Base-by-base conservation (phyloP, 2,797 vertebrate genomes). In the Xerus rutilus region DNA sequence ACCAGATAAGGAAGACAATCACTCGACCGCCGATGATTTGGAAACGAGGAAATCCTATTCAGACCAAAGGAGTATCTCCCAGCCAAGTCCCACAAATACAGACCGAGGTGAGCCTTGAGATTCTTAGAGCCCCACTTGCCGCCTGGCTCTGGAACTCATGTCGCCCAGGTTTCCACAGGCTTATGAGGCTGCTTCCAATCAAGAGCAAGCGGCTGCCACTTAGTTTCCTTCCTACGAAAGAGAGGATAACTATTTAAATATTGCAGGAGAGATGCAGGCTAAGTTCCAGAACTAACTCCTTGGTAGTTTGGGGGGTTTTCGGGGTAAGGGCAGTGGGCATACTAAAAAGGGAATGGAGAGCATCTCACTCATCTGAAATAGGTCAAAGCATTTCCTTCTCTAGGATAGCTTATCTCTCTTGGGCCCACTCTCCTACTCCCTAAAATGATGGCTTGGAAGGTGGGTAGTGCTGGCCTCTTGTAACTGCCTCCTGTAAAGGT, bases 21-120 rank as follows among this genome's bases (percentile, higher is more conserved):
- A 98, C 72, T 96, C 98, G 76, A 99, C 99, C 15, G 99, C 99
- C 62, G 99, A 99, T 97, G 99, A 99, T 98, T 98, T 99, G 96
- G 99, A 99, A 98, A 98, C 98, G 89, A 99, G 98, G 98, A 99
- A 99, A 97, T 98, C 99, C 97, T 99, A 98, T 93, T 99, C 98
- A 98, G 99, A 99, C 98, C 99, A 98, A 99, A 99, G 98, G 99
- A 98, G 97, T 89, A 95, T 98, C 97, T 97, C 98, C 17, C 99
- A 99, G 97, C 98, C 99, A 97, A 99, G 99, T 98, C 98, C 99
- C 94, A 98, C 99, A 95, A 99, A 99, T 88, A 95, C 98, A 94
- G 99, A 99, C 89, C 97, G 99, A 98, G 99, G 99, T 99, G 98
- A 99, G 99, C 85, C 69, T 30, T 10, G 15, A 62, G 39, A 73